phyloP scores from a whole-genome alignment of 1,140 invertebrate genomes.

The Leptonema lineaticorne region DNA sequence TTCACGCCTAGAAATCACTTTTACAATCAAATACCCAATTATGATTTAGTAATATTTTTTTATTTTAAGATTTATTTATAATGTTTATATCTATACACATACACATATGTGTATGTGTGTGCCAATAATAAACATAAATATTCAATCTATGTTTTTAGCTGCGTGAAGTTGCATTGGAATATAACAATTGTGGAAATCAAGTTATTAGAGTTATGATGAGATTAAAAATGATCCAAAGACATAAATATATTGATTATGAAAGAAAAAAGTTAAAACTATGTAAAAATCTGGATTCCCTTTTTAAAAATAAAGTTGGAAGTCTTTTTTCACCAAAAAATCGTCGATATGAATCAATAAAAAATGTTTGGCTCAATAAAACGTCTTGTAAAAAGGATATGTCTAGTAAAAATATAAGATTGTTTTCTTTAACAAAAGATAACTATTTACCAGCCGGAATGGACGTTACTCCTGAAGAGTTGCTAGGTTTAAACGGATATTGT shows the following conservation, averaged over 20 bases:
- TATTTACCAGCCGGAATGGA: conserved; percentile 10
- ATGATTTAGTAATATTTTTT: conserved; percentile 61
- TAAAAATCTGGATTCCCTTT: neutral
- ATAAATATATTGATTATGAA: conserved; percentile 35
- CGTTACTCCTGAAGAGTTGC: conserved; percentile 4
- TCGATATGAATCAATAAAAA: conserved; percentile 16
- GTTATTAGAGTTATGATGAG: conserved; percentile 51
- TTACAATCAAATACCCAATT: conserved; percentile 60
- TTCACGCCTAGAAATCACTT: conserved; percentile 73
- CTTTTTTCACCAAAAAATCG: neutral
- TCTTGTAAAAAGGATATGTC: conserved; percentile 30
- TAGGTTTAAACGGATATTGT: conserved; percentile 30
- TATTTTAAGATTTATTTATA: neutral
- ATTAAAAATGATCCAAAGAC: conserved; percentile 36
- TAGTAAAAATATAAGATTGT: conserved; percentile 44
- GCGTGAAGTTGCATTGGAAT: conserved; percentile 64
- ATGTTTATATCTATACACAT: too few species aligned
- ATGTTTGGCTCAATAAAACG: conserved; percentile 36
- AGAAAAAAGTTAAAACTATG: conserved; percentile 27
- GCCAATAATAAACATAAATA: too few species aligned
- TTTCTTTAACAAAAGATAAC: conserved; percentile 28
- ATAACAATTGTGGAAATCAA: conserved; percentile 62
- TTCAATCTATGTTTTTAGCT: conserved; percentile 55
- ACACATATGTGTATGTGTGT: too few species aligned
- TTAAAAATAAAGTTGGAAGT: conserved; percentile 19